Conservation (phyloP, 2,113 vertebrate species). For the Poicephalus meyeri region DNA sequence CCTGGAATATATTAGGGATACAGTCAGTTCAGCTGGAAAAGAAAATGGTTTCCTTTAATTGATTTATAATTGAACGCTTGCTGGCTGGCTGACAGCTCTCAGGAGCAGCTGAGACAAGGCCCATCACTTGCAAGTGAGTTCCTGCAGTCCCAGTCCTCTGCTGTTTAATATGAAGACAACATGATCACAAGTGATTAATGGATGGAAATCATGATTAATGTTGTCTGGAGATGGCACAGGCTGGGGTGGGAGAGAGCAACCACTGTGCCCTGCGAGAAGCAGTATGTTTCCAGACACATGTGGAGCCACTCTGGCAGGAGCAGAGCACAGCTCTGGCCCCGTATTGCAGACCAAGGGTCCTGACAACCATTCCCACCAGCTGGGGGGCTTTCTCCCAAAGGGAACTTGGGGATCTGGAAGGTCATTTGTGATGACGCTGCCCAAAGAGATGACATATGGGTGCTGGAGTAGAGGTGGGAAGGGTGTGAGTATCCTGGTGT, state of each 20-base stretch:
- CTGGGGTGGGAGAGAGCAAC: neutral
- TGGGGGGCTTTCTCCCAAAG: neutral
- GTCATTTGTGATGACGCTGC: neutral
- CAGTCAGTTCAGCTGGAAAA: neutral
- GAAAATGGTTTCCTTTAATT: neutral
- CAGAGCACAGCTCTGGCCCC: neutral
- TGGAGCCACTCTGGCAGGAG: neutral
- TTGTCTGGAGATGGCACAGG: neutral
- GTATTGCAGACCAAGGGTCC: rapidly evolving
- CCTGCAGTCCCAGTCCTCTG: neutral
- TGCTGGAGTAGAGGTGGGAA: neutral
- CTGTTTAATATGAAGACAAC: conserved; percentile 11
- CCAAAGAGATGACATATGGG: neutral
- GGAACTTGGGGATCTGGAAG: neutral
- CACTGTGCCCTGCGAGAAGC: neutral
- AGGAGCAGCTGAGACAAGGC: conserved; percentile 41
- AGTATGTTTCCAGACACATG: rapidly evolving
- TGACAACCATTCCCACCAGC: neutral
- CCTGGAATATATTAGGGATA: neutral
- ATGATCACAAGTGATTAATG: conserved; percentile 35
- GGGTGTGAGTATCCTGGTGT: neutral
- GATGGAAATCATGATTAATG: conserved; percentile 8
- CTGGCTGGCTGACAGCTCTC: conserved; percentile 31
- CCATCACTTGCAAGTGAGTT: neutral
- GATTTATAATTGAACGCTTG: too few relatives aligned